Evolutionary conservation across 2,888 invertebrate genomes (phyloP).

Genomic region (Poecilobothrus nobilitatus): DNA sequence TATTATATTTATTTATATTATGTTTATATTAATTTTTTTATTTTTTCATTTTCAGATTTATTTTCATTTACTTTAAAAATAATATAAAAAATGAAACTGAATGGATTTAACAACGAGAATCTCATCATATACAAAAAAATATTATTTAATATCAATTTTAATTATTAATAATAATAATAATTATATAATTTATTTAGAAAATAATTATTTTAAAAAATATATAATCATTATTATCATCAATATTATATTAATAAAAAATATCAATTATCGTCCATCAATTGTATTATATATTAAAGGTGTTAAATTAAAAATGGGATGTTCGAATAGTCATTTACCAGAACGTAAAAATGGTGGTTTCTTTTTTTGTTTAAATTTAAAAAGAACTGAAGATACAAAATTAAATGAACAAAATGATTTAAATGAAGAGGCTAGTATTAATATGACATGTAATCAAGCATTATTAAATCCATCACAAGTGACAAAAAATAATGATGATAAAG

Average conservation of each 20-base stretch:
- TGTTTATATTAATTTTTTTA: too few relatives aligned
- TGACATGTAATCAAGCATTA: constrained; percentile 38
- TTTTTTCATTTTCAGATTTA: neutral
- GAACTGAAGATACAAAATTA: constrained; percentile 30
- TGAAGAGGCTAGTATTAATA: constrained; percentile 29
- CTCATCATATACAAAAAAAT: neutral
- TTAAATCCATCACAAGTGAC: constrained; percentile 36
- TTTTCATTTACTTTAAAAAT: neutral
- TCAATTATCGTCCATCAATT: neutral
- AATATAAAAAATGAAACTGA: neutral
- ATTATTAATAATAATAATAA: neutral
- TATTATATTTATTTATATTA: too few relatives aligned
- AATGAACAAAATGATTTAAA: constrained; percentile 34
- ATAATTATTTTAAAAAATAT: neutral
- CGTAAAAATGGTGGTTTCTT: constrained; percentile 38
- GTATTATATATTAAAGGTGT: neutral
- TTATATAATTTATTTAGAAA: neutral
- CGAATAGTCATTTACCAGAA: constrained; percentile 28
- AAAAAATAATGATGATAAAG: constrained; percentile 40
- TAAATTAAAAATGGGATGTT: constrained; percentile 26
- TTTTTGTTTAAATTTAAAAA: constrained; percentile 39
- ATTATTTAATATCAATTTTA: neutral
- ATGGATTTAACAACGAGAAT: neutral
- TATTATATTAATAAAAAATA: neutral
- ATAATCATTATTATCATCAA: neutral